Conservation (phyloP, 2,113 vertebrate species). For the Blennius ocellaris region DNA sequence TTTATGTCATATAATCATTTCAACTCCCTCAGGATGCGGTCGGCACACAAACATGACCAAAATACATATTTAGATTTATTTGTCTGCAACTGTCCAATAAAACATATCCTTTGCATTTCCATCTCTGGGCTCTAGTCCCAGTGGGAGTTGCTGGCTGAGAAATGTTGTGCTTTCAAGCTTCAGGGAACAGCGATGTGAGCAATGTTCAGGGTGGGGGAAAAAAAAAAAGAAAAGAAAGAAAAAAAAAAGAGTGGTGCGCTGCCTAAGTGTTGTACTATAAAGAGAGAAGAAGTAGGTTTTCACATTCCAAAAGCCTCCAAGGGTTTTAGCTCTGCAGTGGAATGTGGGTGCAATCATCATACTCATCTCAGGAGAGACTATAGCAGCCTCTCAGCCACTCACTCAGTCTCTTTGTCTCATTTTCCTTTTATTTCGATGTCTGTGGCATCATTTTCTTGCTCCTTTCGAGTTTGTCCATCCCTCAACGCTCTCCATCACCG, state of each 20-base stretch:
- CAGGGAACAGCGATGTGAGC: constrained; percentile 82
- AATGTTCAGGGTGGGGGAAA: constrained; percentile 74
- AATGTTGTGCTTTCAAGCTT: constrained; percentile 85
- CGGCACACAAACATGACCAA: constrained; percentile 81
- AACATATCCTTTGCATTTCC: constrained; percentile 83
- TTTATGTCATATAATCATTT: constrained; percentile 84
- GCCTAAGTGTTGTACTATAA: constrained; percentile 80
- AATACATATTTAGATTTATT: constrained; percentile 88
- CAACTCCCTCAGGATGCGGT: constrained; percentile 75
- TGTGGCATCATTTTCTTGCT: constrained; percentile 20
- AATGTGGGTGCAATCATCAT: constrained; percentile 78
- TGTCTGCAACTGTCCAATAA: constrained; percentile 86
- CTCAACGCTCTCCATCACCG: constrained; percentile 21
- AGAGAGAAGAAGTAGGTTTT: constrained; percentile 78
- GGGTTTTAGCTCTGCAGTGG: constrained; percentile 69
- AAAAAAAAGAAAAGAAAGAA: constrained; percentile 68
- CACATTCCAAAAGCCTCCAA: constrained; percentile 76
- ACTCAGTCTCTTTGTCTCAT: constrained; percentile 64
- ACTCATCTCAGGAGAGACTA: constrained; percentile 70
- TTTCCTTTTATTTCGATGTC: constrained; percentile 49
- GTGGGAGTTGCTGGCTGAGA: constrained; percentile 83
- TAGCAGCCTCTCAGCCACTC: constrained; percentile 51
- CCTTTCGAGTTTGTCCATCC: constrained; percentile 37
- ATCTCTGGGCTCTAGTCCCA: constrained; percentile 79
- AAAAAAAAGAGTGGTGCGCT: constrained; percentile 66